These are phyloP conservation scores for Eulithis testata DNA, from an alignment of 2,888 invertebrate genomes.

Conservation along the genomic window DNA sequence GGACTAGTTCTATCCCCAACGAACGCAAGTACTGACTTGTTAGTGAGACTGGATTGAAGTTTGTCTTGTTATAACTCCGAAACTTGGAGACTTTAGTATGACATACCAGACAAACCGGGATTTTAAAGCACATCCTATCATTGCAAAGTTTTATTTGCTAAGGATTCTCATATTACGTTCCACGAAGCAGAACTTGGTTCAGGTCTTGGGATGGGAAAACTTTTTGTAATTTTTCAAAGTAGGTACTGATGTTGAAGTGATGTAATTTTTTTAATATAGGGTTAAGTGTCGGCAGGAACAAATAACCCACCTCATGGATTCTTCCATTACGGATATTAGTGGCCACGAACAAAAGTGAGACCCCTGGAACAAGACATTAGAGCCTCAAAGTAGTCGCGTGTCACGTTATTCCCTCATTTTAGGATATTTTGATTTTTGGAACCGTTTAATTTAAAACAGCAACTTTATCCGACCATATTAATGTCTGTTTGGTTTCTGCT, in stretches of 20 bases:
- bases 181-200: constrained; percentile 24
- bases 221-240: neutral
- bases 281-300: too few species aligned
- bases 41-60: constrained; percentile 63
- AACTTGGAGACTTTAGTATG: constrained; percentile 43
- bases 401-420: too few species aligned
- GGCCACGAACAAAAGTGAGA: too few species aligned
- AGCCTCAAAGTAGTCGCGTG: too few species aligned
- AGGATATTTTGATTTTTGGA: too few species aligned
- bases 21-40: constrained; percentile 59
- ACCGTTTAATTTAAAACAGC: too few species aligned
- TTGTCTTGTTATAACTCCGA: constrained; percentile 71
- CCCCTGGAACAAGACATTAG: too few species aligned
- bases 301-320: too few species aligned
- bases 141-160: constrained; percentile 37
- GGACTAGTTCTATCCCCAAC: constrained; percentile 47
- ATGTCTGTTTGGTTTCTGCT: too few species aligned
- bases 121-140: constrained; percentile 37
- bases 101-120: constrained; percentile 40
- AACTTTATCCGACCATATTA: too few species aligned
- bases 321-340: too few species aligned
- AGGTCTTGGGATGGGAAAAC: constrained; percentile 7
- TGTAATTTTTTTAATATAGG: too few species aligned
- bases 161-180: constrained; percentile 27
- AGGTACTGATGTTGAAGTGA: neutral